phyloP scores from a whole-genome alignment of 2,888 invertebrate species.

The Trypoxylon attenuatum region DNA sequence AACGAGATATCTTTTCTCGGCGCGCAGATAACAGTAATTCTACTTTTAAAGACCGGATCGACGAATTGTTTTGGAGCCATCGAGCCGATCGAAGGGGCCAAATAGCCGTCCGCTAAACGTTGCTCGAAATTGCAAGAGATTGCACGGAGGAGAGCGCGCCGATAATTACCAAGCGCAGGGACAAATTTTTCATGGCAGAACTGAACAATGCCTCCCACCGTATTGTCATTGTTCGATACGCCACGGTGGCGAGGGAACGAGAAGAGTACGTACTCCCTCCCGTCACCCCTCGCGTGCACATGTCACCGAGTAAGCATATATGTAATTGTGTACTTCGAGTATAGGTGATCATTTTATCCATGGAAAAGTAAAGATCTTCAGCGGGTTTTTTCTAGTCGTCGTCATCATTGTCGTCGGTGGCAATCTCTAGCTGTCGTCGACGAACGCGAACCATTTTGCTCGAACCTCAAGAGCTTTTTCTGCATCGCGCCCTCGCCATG shows the following conservation, averaged over 20 bases:
- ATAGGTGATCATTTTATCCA: slow-evolving; percentile 32
- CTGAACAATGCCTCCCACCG: too few relatives aligned
- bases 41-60: too few relatives aligned
- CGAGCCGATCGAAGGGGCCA: too few relatives aligned
- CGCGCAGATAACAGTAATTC: too few relatives aligned
- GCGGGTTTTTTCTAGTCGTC: slow-evolving; percentile 42
- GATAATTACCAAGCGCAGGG: too few relatives aligned
- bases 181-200: not conserved
- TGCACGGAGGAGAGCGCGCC: too few relatives aligned
- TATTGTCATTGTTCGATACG: too few relatives aligned
- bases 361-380: slow-evolving; percentile 39
- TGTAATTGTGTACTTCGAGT: slow-evolving; percentile 45
- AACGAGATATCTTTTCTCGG: not conserved
- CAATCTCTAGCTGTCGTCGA: slow-evolving; percentile 33
- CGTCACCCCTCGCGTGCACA: slow-evolving; percentile 12
- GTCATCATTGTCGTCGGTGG: slow-evolving; percentile 23
- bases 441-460: slow-evolving; percentile 50
- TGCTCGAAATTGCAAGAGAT: too few relatives aligned
- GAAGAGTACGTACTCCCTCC: not conserved
- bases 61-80: too few relatives aligned
- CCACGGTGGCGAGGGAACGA: too few relatives aligned
- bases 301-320: slow-evolving; percentile 24
- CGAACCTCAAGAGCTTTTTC: slow-evolving; percentile 64
- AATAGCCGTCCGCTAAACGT: too few relatives aligned
- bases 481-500: slow-evolving; percentile 61